Conservation (phyloP, 2,888 invertebrate genomes). For the Pocota personata region DNA sequence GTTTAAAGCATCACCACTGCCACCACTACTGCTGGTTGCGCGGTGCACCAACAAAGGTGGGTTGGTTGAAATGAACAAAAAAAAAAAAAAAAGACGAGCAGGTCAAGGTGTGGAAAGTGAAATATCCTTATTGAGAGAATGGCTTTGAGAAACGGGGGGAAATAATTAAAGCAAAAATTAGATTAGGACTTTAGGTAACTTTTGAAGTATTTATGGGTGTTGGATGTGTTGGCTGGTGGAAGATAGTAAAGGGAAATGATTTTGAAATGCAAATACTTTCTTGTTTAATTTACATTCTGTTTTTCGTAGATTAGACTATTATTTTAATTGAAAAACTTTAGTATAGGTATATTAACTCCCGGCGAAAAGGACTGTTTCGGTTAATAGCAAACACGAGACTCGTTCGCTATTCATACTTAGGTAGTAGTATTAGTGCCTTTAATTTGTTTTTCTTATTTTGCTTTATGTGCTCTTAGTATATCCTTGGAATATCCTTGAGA, state of each 20-base stretch:
- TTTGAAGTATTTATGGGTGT: constrained; percentile 57
- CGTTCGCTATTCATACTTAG: no score
- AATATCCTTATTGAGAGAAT: constrained; percentile 29
- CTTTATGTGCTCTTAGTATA: no score
- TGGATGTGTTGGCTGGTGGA: background rate
- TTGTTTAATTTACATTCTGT: no score
- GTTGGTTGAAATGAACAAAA: background rate
- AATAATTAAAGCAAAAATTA: constrained; percentile 53
- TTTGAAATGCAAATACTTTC: background rate
- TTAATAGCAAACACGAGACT: no score
- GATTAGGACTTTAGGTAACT: constrained; percentile 35
- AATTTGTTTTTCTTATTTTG: no score
- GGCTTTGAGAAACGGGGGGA: constrained; percentile 14
- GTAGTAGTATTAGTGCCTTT: no score
- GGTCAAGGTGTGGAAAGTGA: constrained; percentile 43
- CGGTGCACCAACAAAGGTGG: background rate
- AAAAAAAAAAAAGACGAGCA: constrained; percentile 9
- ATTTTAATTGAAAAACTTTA: no score
- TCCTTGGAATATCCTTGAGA: no score
- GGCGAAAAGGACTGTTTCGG: no score
- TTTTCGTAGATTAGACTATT: no score
- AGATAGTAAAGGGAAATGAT: background rate
- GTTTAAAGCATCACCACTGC: constrained; percentile 38
- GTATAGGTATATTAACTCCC: no score
- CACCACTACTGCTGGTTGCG: background rate